Evolutionary conservation across 2,888 invertebrate genomes (phyloP).

Genomic region (Cantharis lateralis): DNA sequence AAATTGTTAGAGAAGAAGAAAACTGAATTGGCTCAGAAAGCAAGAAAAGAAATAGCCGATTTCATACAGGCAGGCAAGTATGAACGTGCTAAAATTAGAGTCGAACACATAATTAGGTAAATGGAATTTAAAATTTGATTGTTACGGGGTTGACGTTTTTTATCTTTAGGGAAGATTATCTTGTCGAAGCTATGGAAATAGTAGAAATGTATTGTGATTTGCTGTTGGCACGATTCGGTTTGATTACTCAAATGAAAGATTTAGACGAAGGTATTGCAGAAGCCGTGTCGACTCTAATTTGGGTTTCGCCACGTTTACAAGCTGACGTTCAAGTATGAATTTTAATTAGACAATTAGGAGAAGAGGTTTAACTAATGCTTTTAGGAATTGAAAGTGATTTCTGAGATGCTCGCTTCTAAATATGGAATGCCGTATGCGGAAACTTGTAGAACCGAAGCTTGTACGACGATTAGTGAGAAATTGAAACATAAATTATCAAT

Average conservation of each 20-base stretch:
- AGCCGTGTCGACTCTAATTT: slow-evolving; percentile 93
- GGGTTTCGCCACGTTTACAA: slow-evolving; percentile 94
- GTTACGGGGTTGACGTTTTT: not conserved
- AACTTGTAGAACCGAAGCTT: slow-evolving; percentile 80
- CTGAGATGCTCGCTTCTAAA: slow-evolving; percentile 86
- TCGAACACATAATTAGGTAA: slow-evolving; percentile 94
- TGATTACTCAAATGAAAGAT: slow-evolving; percentile 95
- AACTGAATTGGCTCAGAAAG: slow-evolving; percentile 94
- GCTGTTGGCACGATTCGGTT: slow-evolving; percentile 91
- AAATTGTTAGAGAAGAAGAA: slow-evolving; percentile 97
- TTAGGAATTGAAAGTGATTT: slow-evolving; percentile 75
- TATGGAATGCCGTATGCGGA: slow-evolving; percentile 94
- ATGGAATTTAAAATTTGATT: slow-evolving; percentile 11
- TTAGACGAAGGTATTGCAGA: slow-evolving; percentile 95
- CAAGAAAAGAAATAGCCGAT: slow-evolving; percentile 96
- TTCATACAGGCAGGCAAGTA: slow-evolving; percentile 84
- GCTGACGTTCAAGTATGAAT: slow-evolving; percentile 74
- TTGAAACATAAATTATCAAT: slow-evolving; percentile 91
- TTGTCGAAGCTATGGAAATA: slow-evolving; percentile 99
- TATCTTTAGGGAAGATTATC: slow-evolving; percentile 87
- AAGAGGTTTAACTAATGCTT: slow-evolving; percentile 15
- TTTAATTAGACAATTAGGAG: not conserved
- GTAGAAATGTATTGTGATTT: slow-evolving; percentile 99
- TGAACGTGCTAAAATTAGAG: slow-evolving; percentile 93
- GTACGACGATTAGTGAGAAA: slow-evolving; percentile 85